A percentile compares a stretch with the other conserved stretches of the same genome.
Conservation (phyloP, 2,797 vertebrate species). For the Molothrus ater region DNA sequence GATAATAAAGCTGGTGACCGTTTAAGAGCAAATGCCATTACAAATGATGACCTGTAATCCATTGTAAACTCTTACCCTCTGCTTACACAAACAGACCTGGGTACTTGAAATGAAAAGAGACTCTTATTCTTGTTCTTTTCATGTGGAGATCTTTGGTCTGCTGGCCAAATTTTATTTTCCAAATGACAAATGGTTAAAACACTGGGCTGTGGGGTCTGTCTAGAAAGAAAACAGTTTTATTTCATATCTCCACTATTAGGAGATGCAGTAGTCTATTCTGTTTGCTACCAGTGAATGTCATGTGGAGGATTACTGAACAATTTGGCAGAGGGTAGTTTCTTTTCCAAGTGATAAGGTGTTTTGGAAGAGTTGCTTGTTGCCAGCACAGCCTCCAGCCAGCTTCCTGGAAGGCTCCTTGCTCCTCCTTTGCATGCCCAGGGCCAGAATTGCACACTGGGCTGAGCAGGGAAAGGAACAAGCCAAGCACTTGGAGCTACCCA, state of each 20-base stretch:
- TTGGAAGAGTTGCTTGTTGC: not conserved
- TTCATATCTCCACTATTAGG: not conserved
- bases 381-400: not conserved
- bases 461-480: not conserved
- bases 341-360: not conserved
- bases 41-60: slow-evolving; percentile 37
- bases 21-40: slow-evolving; percentile 52
- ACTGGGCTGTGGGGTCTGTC: not conserved
- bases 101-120: not conserved
- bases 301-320: not conserved
- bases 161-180: not conserved
- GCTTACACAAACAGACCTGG: not conserved
- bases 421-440: not conserved
- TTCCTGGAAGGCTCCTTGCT: not conserved
- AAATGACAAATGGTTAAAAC: not conserved
- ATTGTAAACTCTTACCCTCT: slow-evolving; percentile 25
- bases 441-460: not conserved
- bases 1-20: slow-evolving; percentile 13
- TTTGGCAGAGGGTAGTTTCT: not conserved
- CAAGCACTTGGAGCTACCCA: not conserved
- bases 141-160: not conserved
- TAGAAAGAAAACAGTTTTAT: not conserved
- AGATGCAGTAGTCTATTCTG: not conserved
- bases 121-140: not conserved
- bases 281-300: not conserved